Percentiles rank a stretch among this genome's conserved stretches.
phyloP scores from a whole-genome alignment of 2,888 invertebrate species.

The Antitype chi region DNA sequence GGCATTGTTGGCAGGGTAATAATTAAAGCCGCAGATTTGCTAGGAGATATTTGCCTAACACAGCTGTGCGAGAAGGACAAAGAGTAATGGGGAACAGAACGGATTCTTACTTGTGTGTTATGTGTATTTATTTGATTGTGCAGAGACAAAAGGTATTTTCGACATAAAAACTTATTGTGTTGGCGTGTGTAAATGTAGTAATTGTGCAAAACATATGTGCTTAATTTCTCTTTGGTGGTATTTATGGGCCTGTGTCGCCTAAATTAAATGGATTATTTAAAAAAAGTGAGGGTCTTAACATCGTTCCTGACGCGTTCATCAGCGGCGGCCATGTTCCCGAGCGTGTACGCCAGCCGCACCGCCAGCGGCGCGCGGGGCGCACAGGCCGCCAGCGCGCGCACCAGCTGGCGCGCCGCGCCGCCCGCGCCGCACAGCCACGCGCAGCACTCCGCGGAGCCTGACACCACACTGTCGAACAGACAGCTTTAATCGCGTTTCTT shows the following conservation, averaged over 20 bases:
- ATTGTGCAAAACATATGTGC: no score
- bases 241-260: background rate
- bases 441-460: conserved; percentile 94
- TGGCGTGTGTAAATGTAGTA: no score
- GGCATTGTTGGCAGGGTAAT: no score
- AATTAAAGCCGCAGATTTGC: no score
- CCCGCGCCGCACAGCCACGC: conserved; percentile 91
- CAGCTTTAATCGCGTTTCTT: background rate
- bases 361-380: conserved; percentile 93
- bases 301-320: conserved; percentile 92
- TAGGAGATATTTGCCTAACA: no score
- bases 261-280: background rate
- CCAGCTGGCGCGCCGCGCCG: conserved; percentile 76
- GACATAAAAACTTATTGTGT: no score
- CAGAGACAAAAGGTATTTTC: no score
- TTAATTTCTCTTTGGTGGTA: no score
- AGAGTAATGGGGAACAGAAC: no score
- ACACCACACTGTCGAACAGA: conserved; percentile 92
- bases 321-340: conserved; percentile 96
- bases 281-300: background rate
- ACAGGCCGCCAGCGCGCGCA: conserved; percentile 92
- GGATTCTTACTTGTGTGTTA: no score
- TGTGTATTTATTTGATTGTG: no score
- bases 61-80: no score
- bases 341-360: conserved; percentile 94